Evolutionary conservation across 2,888 invertebrate species (phyloP).

Genomic region (Pseudococcus viburni): DNA sequence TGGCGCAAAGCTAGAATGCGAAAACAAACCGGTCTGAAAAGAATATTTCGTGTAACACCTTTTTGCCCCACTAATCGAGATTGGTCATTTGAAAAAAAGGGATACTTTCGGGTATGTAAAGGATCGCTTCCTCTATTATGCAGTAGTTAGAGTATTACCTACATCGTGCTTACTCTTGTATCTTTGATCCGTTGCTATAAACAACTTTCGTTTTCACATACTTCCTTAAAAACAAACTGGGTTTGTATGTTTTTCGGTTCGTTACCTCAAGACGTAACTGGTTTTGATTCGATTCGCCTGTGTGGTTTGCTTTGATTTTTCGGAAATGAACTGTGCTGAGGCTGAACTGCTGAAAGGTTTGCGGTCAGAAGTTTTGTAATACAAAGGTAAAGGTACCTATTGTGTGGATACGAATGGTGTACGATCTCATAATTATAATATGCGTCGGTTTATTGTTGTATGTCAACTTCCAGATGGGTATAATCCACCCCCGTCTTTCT

Average conservation of each 20-base stretch:
- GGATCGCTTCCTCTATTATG: slow-evolving; percentile 45
- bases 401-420: not conserved
- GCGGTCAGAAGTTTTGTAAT: not conserved
- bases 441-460: not conserved
- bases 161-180: not conserved
- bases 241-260: slow-evolving; percentile 51
- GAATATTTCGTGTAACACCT: slow-evolving; percentile 23
- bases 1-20: slow-evolving; percentile 40
- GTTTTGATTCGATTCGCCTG: slow-evolving; percentile 18
- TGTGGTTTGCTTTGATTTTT: not conserved
- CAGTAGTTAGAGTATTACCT: slow-evolving; percentile 7
- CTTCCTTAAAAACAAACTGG: slow-evolving; percentile 50
- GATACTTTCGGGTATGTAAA: slow-evolving; percentile 7
- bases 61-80: slow-evolving; percentile 21
- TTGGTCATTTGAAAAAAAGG: slow-evolving; percentile 55
- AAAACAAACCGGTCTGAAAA: slow-evolving; percentile 47
- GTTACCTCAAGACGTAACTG: slow-evolving; percentile 48
- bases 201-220: slow-evolving; percentile 44
- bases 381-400: not conserved
- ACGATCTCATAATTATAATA: not conserved
- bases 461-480: no score
- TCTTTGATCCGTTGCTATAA: slow-evolving; percentile 1
- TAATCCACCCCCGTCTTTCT: no score
- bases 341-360: not conserved
- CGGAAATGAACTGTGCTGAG: not conserved